These are phyloP conservation scores for Pelochelys cantorii DNA, from an alignment of 2,797 vertebrate species.

Conservation along the genomic window DNA sequence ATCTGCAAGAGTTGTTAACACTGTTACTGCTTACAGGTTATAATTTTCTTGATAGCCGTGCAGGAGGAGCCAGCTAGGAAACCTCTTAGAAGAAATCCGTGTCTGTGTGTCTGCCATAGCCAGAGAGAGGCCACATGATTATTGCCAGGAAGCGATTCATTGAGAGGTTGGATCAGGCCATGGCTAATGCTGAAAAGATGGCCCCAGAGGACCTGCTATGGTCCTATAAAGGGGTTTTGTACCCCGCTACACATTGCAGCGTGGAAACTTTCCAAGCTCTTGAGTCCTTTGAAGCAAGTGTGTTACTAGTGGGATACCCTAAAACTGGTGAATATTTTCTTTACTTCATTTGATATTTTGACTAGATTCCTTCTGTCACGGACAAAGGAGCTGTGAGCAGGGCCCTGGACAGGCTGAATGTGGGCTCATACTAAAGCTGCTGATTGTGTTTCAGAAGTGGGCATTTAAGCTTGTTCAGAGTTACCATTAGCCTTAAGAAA, in stretches of 20 bases:
- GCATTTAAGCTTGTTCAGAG: background rate
- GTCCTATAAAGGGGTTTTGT: constrained; percentile 73
- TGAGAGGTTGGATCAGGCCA: background rate
- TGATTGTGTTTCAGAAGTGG: background rate
- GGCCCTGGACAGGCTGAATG: background rate
- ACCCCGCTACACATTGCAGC: constrained; percentile 65
- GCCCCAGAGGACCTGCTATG: constrained; percentile 75
- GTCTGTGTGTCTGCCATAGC: background rate
- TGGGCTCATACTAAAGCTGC: background rate
- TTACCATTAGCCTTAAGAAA: background rate
- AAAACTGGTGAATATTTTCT: constrained; percentile 57
- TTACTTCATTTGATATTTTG: background rate
- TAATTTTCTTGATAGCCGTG: background rate
- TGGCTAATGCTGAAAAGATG: constrained; percentile 57
- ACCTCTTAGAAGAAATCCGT: background rate
- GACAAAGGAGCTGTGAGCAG: background rate
- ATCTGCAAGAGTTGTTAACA: background rate
- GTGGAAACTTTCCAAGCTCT: constrained; percentile 72
- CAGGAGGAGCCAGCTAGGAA: background rate
- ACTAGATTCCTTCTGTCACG: fast-evolving
- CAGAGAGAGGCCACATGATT: fast-evolving
- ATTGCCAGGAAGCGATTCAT: background rate
- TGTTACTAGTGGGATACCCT: constrained; percentile 80
- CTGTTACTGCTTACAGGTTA: background rate
- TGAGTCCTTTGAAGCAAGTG: constrained; percentile 69